A percentile compares a stretch with the other conserved stretches of the same genome.
phyloP scores from a whole-genome alignment of 1,140 invertebrate genomes.

The Lysiphlebus fabarum region DNA sequence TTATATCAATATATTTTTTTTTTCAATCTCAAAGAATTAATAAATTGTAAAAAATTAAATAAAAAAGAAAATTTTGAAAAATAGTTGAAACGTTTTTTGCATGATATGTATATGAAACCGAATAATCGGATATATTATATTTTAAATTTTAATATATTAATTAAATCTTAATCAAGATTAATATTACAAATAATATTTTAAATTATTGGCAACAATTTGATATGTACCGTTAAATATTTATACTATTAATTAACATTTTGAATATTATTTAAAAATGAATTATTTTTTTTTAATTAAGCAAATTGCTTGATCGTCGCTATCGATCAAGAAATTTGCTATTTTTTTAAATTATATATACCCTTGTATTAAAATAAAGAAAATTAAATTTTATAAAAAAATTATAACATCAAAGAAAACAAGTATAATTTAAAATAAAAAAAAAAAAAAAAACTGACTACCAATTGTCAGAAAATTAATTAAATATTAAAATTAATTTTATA shows the following conservation, averaged over 20 bases:
- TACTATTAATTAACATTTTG: too few species aligned
- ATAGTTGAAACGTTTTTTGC: slow-evolving; percentile 10
- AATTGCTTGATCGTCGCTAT: slow-evolving; percentile 8
- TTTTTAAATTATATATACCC: background rate
- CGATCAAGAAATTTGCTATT: background rate
- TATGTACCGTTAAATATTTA: slow-evolving; percentile 42
- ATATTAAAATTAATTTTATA: background rate
- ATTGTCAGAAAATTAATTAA: slow-evolving; percentile 7
- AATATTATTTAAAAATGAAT: slow-evolving; percentile 32
- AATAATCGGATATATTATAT: too few species aligned
- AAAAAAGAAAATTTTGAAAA: background rate
- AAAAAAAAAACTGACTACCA: background rate
- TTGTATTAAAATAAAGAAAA: background rate
- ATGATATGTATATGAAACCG: slow-evolving; percentile 8
- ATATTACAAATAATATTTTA: too few species aligned
- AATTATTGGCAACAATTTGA: slow-evolving; percentile 45
- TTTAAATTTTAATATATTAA: too few species aligned
- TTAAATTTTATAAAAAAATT: too few species aligned
- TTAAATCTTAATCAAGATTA: too few species aligned
- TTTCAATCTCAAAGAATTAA: background rate
- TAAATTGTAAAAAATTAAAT: too few species aligned
- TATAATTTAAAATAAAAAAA: background rate
- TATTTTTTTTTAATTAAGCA: slow-evolving; percentile 7
- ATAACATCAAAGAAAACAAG: too few species aligned
- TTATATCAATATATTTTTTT: background rate